These are phyloP conservation scores for Watsonalla binaria DNA, from an alignment of 2,888 invertebrate genomes.

Conservation along the genomic window DNA sequence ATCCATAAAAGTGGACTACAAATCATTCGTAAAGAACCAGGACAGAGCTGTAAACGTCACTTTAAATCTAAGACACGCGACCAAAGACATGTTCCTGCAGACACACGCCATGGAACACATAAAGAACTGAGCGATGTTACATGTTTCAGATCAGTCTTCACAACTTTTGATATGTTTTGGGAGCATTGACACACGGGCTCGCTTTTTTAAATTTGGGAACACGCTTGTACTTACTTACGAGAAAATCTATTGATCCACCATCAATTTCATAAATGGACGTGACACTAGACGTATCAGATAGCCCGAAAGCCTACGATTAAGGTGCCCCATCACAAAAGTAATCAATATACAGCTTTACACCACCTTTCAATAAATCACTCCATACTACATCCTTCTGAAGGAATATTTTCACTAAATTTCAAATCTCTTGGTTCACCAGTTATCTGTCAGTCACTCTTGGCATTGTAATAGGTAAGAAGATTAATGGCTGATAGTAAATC, in stretches of 20 bases:
- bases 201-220: not conserved
- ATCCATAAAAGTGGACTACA: conserved; percentile 1
- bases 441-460: too few relatives aligned
- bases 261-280: too few relatives aligned
- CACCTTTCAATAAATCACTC: too few relatives aligned
- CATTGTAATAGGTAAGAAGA: too few relatives aligned
- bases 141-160: not conserved
- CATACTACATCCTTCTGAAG: too few relatives aligned
- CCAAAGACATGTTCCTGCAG: not conserved
- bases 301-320: too few relatives aligned
- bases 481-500: not conserved
- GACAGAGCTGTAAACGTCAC: not conserved
- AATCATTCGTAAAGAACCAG: conserved; percentile 2
- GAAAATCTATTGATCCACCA: too few relatives aligned
- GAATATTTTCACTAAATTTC: too few relatives aligned
- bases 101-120: not conserved
- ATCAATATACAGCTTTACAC: too few relatives aligned
- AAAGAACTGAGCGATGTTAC: not conserved
- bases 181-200: not conserved
- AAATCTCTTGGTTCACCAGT: too few relatives aligned
- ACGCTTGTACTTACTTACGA: not conserved
- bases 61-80: not conserved
- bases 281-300: too few relatives aligned
- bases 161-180: not conserved
- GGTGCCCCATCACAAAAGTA: too few relatives aligned